Base-by-base conservation (phyloP, 2,113 vertebrate species). In the Forbesichthys agassizii region DNA sequence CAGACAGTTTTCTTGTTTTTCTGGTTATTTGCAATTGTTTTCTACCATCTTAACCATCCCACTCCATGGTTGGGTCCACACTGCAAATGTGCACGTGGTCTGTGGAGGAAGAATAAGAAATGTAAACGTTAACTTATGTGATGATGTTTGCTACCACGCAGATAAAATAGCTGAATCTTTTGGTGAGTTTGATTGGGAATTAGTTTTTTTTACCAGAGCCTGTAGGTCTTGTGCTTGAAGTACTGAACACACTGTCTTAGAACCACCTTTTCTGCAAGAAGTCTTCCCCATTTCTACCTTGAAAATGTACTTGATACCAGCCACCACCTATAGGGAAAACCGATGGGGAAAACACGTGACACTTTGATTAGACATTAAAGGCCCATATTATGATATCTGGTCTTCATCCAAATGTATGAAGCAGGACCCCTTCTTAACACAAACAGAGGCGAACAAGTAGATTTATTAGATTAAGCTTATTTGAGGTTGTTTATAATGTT, bases 271-370 rank as follows among this genome's bases (percentile, higher is more conserved):
- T 59, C 63, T 88, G 88, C 93, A 94, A 0, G 13, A 0, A 1
- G 89, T 91, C 51, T 33, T 84, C 0, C 0, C 84, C 90, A 94
- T 75, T 2, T 61, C 65, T 53, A 88, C 86, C 0, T 77, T 91
- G 11, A 93, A 77, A 20, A 53, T 0, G 55, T 93, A 94, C 20
- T 88, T 89, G 0, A 58, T 0, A 16, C 93, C 93, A 66, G 82
- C 0, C 5, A 92, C 89, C 9, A 91, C 48, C 93, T 94, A n/a
- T 0, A 54, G 33, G 0, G 7, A 59, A 54, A 11, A 11, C 49
- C 8, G 48, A 9, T 49, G 9, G 9, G 48, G 48, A 49, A 27
- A 57, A 18, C 20, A 57, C 10, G 20, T 18, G 18, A 57, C 20
- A 57, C 5, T 8, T 3, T 27, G 16, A 14, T 54, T 54, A 16